Percentiles rank a stretch among this genome's conserved stretches.
phyloP scores from a whole-genome alignment of 2,888 invertebrate species.

The Drosophila colorata region DNA sequence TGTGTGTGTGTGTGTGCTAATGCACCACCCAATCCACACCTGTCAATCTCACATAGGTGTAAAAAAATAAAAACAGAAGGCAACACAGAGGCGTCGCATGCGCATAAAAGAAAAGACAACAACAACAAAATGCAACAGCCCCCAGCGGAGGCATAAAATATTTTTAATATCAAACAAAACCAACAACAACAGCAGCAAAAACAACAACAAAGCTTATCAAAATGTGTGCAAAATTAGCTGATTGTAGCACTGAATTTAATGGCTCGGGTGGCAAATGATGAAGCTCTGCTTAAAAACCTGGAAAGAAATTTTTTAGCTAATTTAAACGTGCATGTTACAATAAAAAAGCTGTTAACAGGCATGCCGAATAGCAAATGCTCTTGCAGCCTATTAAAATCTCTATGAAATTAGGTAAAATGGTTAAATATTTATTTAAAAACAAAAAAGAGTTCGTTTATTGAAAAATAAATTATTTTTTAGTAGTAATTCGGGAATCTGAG shows the following conservation, averaged over 20 bases:
- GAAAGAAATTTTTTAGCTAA: constrained; percentile 52
- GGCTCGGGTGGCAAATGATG: constrained; percentile 30
- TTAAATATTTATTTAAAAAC: too few species aligned
- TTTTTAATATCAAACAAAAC: constrained; percentile 55
- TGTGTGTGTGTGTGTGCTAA: constrained; percentile 43
- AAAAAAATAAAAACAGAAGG: constrained; percentile 35
- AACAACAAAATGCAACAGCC: constrained; percentile 25
- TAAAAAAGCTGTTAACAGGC: not conserved
- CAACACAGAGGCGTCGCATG: constrained; percentile 63
- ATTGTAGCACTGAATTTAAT: constrained; percentile 55
- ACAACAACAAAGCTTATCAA: constrained; percentile 67
- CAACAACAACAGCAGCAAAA: constrained; percentile 23
- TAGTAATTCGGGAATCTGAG: too few species aligned
- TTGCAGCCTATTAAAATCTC: not conserved
- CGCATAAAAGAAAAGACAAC: constrained; percentile 49
- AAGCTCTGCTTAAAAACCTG: constrained; percentile 63
- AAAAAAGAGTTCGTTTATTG: too few species aligned
- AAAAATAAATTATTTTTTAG: too few species aligned
- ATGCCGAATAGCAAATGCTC: not conserved
- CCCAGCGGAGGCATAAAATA: constrained; percentile 46
- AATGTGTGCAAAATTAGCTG: constrained; percentile 77
- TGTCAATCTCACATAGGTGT: constrained; percentile 70
- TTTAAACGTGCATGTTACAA: constrained; percentile 16
- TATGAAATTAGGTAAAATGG: too few species aligned
- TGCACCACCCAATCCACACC: constrained; percentile 60